phyloP scores from a whole-genome alignment of 2,113 vertebrate species.

The Tupaia tana region DNA sequence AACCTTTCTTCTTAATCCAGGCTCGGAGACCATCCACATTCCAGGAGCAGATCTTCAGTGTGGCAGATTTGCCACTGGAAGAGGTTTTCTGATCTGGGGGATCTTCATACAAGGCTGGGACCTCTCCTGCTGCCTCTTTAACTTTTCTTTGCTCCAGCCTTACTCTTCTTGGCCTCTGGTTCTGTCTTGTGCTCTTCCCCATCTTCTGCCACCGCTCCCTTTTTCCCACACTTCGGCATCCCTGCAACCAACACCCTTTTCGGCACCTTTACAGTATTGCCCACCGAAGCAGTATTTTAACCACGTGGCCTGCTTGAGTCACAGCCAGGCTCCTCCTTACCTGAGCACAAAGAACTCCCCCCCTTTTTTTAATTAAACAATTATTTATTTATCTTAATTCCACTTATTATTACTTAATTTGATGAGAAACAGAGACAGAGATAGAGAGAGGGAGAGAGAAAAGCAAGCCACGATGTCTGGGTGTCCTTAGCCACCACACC shows the following conservation, averaged over 20 bases:
- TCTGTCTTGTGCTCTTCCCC: slow-evolving; percentile 80
- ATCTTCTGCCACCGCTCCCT: slow-evolving; percentile 83
- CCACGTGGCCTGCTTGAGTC: neutral
- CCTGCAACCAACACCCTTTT: slow-evolving; percentile 42
- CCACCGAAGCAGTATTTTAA: slow-evolving; percentile 47
- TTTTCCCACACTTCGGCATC: slow-evolving; percentile 93
- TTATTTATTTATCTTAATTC: too few relatives aligned
- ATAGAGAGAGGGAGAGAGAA: too few relatives aligned
- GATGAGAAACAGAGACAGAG: too few relatives aligned
- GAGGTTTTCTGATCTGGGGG: slow-evolving; percentile 90
- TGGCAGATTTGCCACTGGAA: slow-evolving; percentile 87
- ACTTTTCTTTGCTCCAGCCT: slow-evolving; percentile 78
- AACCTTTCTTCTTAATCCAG: slow-evolving; percentile 95
- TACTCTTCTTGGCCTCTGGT: slow-evolving; percentile 88
- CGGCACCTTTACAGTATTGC: slow-evolving; percentile 10
- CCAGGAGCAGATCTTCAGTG: slow-evolving; percentile 94
- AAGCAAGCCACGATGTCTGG: too few relatives aligned
- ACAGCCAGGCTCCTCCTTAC: neutral
- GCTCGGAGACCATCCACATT: slow-evolving; percentile 95
- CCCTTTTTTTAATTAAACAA: too few relatives aligned
- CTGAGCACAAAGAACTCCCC: slow-evolving; percentile 60
- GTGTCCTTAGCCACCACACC: too few relatives aligned
- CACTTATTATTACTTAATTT: too few relatives aligned
- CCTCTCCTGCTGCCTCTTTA: slow-evolving; percentile 87
- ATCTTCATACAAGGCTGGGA: slow-evolving; percentile 90